These are phyloP conservation scores for Cancer borealis DNA, from an alignment of 2,888 invertebrate species.

Conservation along the genomic window DNA sequence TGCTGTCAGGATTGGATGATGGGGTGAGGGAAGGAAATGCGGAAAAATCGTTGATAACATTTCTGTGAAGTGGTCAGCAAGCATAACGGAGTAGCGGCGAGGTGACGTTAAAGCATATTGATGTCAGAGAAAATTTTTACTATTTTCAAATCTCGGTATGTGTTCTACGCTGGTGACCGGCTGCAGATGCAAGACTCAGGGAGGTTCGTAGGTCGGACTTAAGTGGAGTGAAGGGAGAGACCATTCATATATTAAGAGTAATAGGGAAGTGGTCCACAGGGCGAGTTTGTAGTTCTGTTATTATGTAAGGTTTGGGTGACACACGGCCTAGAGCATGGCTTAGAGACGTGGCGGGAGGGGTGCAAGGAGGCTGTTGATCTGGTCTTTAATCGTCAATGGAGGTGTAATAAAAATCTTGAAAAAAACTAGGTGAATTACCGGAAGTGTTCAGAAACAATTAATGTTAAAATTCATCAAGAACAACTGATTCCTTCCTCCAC, in stretches of 20 bases:
- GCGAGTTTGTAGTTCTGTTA: not conserved
- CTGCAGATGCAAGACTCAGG: not conserved
- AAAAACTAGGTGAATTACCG: not conserved
- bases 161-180: not conserved
- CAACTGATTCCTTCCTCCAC: not conserved
- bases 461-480: not conserved
- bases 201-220: not conserved
- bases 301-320: not conserved
- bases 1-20: not conserved
- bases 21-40: not conserved
- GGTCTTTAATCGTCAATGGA: not conserved
- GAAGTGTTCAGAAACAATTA: not conserved
- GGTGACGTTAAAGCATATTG: not conserved
- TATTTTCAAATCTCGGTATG: not conserved
- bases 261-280: conserved; percentile 4
- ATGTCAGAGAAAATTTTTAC: not conserved
- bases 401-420: not conserved
- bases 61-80: not conserved
- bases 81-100: not conserved
- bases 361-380: not conserved
- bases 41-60: not conserved
- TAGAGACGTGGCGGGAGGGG: not conserved
- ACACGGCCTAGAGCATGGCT: not conserved
- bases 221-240: not conserved
- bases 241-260: not conserved